phyloP scores from a whole-genome alignment of 2,888 invertebrate genomes.

The Zelleria hepariella region DNA sequence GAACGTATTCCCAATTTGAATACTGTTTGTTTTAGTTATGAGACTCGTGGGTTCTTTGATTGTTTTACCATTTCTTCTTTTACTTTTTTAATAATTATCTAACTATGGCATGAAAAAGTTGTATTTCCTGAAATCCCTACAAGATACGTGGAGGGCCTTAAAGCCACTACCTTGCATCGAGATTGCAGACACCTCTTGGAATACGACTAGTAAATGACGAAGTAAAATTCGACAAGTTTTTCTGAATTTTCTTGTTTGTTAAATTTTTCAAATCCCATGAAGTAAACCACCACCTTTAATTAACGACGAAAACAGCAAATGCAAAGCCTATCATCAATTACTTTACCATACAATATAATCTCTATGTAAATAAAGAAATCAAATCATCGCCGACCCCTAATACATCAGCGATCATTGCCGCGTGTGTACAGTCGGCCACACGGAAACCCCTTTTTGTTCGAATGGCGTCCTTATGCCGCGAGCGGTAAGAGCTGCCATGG shows the following conservation, averaged over 20 bases:
- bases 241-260: background rate
- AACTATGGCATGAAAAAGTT: background rate
- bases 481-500: too few relatives aligned
- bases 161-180: too few relatives aligned
- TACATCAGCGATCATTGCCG: background rate
- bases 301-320: too few relatives aligned
- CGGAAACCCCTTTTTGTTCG: too few relatives aligned
- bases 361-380: background rate
- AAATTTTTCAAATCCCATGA: too few relatives aligned
- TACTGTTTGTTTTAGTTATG: background rate
- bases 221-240: background rate
- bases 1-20: slow-evolving; percentile 4
- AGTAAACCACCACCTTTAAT: background rate
- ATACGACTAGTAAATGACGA: background rate
- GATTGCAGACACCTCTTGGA: background rate
- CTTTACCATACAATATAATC: background rate
- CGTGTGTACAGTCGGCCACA: background rate
- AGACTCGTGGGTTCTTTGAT: background rate
- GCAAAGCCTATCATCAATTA: background rate
- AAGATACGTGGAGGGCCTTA: too few relatives aligned
- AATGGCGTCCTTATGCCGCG: too few relatives aligned
- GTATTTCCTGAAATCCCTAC: background rate
- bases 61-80: slow-evolving; percentile 1
- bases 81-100: background rate
- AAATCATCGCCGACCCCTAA: background rate